Evolutionary conservation across 2,113 vertebrate species (phyloP).

Genomic region (human (Homo sapiens)): DNA sequence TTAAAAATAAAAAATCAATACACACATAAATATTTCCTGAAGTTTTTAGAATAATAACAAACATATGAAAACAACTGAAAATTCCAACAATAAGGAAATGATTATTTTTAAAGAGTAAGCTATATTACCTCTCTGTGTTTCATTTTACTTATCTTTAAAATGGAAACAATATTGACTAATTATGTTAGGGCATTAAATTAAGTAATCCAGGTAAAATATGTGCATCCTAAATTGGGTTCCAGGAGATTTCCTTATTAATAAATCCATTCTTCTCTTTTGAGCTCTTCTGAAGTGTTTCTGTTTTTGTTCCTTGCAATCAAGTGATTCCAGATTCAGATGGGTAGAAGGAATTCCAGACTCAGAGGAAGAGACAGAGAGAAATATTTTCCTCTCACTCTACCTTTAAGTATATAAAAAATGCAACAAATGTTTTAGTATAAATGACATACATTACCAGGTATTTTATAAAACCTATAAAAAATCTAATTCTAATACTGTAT

Average conservation of each 20-base stretch:
- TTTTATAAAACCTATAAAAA: background rate
- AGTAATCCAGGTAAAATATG: background rate
- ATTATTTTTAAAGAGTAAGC: background rate
- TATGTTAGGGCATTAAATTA: background rate
- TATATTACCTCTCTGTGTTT: background rate
- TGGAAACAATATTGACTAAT: background rate
- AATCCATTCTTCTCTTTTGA: background rate
- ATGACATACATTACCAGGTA: background rate
- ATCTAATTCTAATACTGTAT: background rate
- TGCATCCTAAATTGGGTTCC: background rate
- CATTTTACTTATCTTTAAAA: background rate
- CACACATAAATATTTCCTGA: background rate
- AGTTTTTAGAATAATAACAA: background rate
- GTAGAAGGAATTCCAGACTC: background rate
- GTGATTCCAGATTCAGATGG: background rate
- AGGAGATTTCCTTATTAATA: background rate
- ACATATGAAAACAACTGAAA: background rate
- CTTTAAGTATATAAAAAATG: background rate
- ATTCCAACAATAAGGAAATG: background rate
- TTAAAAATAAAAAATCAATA: background rate
- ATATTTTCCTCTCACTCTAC: background rate
- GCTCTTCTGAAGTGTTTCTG: background rate
- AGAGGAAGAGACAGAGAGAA: background rate
- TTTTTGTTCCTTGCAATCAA: background rate
- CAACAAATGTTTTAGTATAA: background rate